phyloP scores from a whole-genome alignment of 1,140 invertebrate genomes.

The Delia radicum region DNA sequence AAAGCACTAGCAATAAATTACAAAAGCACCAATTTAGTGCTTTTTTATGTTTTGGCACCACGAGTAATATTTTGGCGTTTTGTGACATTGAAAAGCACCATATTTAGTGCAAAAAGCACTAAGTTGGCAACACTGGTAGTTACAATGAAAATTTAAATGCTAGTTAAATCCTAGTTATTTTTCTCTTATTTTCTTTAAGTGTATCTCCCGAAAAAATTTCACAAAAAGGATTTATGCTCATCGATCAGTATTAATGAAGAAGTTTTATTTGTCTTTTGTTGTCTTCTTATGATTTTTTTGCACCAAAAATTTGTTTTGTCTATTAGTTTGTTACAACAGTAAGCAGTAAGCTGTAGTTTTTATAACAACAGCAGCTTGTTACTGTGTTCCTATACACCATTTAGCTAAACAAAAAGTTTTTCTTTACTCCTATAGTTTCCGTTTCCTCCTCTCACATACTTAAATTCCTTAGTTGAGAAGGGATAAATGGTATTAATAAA shows the following conservation, averaged over 20 bases:
- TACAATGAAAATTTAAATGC: too few species aligned
- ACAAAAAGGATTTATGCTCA: slow-evolving; percentile 48
- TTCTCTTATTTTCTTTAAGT: not conserved
- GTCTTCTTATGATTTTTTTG: not conserved
- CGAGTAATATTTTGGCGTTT: too few species aligned
- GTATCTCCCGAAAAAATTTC: not conserved
- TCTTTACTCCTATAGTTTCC: not conserved
- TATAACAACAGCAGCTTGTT: not conserved
- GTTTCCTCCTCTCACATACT: not conserved
- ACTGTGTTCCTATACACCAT: not conserved
- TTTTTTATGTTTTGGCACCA: too few species aligned
- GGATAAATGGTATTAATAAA: not conserved
- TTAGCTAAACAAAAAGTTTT: not conserved
- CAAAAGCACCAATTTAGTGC: too few species aligned
- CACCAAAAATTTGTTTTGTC: not conserved
- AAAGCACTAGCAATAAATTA: too few species aligned
- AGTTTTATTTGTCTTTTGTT: slow-evolving; percentile 40
- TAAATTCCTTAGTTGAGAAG: not conserved
- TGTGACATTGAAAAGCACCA: too few species aligned
- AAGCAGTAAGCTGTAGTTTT: not conserved
- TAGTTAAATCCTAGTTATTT: too few species aligned
- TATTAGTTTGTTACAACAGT: not conserved
- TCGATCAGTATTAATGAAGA: slow-evolving; percentile 56
- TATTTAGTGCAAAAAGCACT: too few species aligned
- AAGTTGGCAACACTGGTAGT: too few species aligned